Base-by-base conservation (phyloP, 2,797 vertebrate species). In the Mastacembelus armatus region DNA sequence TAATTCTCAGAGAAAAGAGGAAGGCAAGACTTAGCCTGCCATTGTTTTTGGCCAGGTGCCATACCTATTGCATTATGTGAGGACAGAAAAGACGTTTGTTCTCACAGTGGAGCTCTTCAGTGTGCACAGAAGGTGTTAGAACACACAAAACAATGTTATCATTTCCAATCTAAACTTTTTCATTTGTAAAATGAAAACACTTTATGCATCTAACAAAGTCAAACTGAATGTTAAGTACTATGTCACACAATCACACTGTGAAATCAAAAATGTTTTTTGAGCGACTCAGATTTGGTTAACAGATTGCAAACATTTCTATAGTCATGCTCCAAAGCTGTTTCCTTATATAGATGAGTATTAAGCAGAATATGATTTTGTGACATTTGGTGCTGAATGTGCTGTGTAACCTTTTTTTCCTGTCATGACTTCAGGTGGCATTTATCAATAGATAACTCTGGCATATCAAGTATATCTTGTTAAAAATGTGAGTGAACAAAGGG, bases 1-100 rank as follows among this genome's bases (percentile, higher is more conserved):
- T 93, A 89, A 89, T 91, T 88, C 75, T 81, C 64, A 18, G 27
- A 45, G 52, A 74, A 82, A 80, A 77, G 35, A 52, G 48, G 35
- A 78, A 81, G 70, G 65, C 36, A 67, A 72, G 65, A 85, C 58
- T 78, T 71, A 85, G 77, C 68, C 79, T 74, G 66, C 63, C 57
- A 71, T 85, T 83, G 62, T 85, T 82, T 73, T 76, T 88, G 81
- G 84, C 78, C 8, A 15, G 42, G 32, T 81, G 76, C 84, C 85
- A 86, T 73, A 73, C 64, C 57, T 55, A 85, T 71, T 84, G 73
- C 51, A 74, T 76, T 78, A 63, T 72, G 43, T 40, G 51, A 80
- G 71, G 70, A 80, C 19, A 56, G 52, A 73, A 67, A 57, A 71
- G 57, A 72, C 12, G 61, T 81, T 66, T 67, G 70, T 75, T 76